Base-by-base conservation (phyloP, 1,140 invertebrate genomes). In the Stratiolaelaps scimitus region DNA sequence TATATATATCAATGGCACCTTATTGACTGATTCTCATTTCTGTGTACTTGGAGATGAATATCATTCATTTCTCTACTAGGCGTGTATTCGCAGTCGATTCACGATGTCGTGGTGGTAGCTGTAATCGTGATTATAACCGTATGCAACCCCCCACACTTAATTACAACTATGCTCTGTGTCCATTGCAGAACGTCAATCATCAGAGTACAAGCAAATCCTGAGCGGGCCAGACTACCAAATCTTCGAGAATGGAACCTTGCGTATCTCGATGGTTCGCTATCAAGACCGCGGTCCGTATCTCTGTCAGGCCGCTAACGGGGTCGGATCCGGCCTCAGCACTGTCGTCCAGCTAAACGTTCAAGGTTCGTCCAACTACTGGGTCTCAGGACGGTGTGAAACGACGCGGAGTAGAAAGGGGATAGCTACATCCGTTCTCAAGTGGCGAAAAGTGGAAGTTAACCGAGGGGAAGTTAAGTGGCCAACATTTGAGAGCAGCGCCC, bases 271-370 rank as follows among this genome's bases (percentile, higher is more conserved):
- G 7, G 74, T 74, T 7, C 40, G 60, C 30, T 72, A 73, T 28
- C 65, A 64, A 2, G 77, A 79, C 67, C 71, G 74, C 64, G 77
- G 77, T 1, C 72, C 74, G 47, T 79, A 78, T 68, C 68, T 78
- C 10, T 79, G 78, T 69, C 75, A 76, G 56, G 74, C 76, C 0
- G 73, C 73, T 65, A 79, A 79, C 69, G 71, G 73, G 7, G 72
- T 79, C n/a, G 77, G 77, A 20, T 71, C 74, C 45, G 75, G 73
- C 23, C 71, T 79, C 46, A 79, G 78, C 67, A 77, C 76, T 69
- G 74, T 78, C 20, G 71, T 78, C 0, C 70, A 72, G 26, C 72
- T 79, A 0, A 74, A 70, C 0, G 76, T 79, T 7, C 72, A 74
- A 46, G 72, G 77, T 78, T 40, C 34, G 34, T 40, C 5, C 34